Evolutionary conservation across 2,888 invertebrate genomes (phyloP).

Genomic region (Apamea epomidion): DNA sequence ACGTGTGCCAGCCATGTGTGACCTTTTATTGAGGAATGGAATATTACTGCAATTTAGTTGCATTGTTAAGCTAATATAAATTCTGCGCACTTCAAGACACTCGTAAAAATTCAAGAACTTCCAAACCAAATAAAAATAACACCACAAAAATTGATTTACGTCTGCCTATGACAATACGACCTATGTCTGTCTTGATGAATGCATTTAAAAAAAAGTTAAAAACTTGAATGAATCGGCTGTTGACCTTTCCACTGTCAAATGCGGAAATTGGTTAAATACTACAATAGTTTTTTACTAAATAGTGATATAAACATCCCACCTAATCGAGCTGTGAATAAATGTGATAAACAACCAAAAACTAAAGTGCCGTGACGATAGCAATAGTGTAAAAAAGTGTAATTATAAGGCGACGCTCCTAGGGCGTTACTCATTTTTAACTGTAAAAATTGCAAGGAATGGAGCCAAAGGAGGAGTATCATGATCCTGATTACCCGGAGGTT

Average conservation of each 20-base stretch:
- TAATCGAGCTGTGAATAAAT: constrained; percentile 73
- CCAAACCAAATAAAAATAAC: constrained; percentile 11
- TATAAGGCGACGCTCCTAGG: constrained; percentile 72
- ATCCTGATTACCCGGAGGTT: constrained; percentile 90
- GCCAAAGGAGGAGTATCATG: constrained; percentile 89
- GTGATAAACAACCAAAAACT: constrained; percentile 73
- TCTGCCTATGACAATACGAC: neutral
- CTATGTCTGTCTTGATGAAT: constrained; percentile 34
- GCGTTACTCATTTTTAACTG: constrained; percentile 76
- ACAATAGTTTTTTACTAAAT: constrained; percentile 74
- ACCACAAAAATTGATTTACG: constrained; percentile 24
- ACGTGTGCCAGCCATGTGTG: constrained; percentile 34
- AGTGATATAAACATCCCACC: constrained; percentile 67
- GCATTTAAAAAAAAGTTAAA: constrained; percentile 64
- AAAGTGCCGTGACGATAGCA: constrained; percentile 67
- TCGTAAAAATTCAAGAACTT: neutral
- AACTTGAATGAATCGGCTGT: constrained; percentile 82
- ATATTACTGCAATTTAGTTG: constrained; percentile 24
- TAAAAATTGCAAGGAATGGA: constrained; percentile 81
- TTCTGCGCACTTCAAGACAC: neutral
- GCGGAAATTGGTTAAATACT: constrained; percentile 80
- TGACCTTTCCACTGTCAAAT: constrained; percentile 86
- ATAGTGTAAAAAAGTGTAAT: constrained; percentile 68
- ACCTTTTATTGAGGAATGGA: constrained; percentile 23
- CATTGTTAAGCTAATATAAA: neutral